These are phyloP conservation scores for Herminia tarsipennalis DNA, from an alignment of 2,888 invertebrate genomes.

Conservation along the genomic window DNA sequence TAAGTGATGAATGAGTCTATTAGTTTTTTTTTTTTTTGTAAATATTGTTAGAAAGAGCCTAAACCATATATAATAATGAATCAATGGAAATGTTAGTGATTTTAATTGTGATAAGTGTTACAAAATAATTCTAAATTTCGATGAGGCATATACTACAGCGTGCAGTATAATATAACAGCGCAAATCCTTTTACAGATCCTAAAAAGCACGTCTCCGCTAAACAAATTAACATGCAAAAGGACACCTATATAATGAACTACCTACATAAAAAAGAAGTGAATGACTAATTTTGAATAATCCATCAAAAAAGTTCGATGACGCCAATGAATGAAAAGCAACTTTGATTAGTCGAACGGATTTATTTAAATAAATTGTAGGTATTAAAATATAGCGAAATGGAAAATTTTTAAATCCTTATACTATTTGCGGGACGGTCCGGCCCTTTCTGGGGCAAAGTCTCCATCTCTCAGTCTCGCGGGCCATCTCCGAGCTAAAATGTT, in stretches of 20 bases:
- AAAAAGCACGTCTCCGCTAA: conserved; percentile 35
- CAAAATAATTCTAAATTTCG: conserved; percentile 10
- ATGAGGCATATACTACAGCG: conserved; percentile 27
- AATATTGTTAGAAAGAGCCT: no score
- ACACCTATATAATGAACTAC: conserved; percentile 56
- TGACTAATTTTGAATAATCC: conserved; percentile 68
- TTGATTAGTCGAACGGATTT: conserved; percentile 70
- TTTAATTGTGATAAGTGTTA: conserved; percentile 7
- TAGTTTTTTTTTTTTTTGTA: no score
- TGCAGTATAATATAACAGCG: conserved; percentile 25
- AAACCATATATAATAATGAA: no score
- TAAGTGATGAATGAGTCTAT: no score
- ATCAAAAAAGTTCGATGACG: conserved; percentile 57
- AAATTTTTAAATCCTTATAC: conserved; percentile 73
- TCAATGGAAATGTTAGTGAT: conserved; percentile 15
- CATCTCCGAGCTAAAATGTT: conserved; percentile 78
- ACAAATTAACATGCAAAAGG: conserved; percentile 79
- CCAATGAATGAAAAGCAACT: conserved; percentile 82
- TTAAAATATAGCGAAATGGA: conserved; percentile 65
- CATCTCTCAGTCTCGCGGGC: conserved; percentile 79
- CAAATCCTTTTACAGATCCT: conserved; percentile 22
- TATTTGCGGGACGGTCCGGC: conserved; percentile 80
- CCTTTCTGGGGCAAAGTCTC: conserved; percentile 78
- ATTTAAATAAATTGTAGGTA: conserved; percentile 67
- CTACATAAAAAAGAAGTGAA: conserved; percentile 78